Evolutionary conservation across 2,888 invertebrate genomes (phyloP).

Genomic region (Nasonia oneida): DNA sequence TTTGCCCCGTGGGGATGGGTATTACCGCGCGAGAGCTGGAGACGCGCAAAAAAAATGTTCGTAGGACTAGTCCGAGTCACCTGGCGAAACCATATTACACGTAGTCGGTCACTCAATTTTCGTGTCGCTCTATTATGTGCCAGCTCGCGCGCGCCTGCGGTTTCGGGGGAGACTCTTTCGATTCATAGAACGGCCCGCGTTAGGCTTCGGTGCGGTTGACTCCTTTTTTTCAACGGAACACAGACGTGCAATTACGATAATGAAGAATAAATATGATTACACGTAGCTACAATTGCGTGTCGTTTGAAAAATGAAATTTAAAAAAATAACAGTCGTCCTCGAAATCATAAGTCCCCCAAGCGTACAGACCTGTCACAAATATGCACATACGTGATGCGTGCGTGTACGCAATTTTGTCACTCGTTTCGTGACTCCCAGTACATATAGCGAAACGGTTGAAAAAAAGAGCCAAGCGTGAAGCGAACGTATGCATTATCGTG

Average conservation of each 20-base stretch:
- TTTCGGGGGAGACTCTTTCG: background rate
- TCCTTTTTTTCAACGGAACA: background rate
- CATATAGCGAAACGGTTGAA: background rate
- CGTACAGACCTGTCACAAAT: constrained; percentile 29
- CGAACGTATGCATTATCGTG: constrained; percentile 31
- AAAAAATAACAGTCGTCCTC: background rate
- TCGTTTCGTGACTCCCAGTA: constrained; percentile 35
- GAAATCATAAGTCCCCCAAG: constrained; percentile 30
- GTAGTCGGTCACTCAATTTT: constrained; percentile 19
- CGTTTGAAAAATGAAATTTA: background rate
- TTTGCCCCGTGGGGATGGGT: constrained; percentile 1
- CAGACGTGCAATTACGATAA: background rate
- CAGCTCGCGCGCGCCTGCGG: background rate
- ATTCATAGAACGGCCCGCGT: constrained; percentile 35
- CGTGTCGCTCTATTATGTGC: constrained; percentile 25
- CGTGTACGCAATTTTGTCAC: constrained; percentile 51
- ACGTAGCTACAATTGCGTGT: constrained; percentile 13
- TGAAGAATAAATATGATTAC: background rate
- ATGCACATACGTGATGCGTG: constrained; percentile 42
- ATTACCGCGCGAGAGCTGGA: background rate
- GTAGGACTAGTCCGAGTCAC: background rate
- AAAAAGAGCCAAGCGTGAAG: background rate
- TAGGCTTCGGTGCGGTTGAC: constrained; percentile 31
- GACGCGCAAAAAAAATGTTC: background rate
- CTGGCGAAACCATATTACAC: constrained; percentile 35